A percentile compares a stretch with the other conserved stretches of the same genome.
phyloP scores from a whole-genome alignment of 1,140 invertebrate species.

The Drosophila kanapiae region DNA sequence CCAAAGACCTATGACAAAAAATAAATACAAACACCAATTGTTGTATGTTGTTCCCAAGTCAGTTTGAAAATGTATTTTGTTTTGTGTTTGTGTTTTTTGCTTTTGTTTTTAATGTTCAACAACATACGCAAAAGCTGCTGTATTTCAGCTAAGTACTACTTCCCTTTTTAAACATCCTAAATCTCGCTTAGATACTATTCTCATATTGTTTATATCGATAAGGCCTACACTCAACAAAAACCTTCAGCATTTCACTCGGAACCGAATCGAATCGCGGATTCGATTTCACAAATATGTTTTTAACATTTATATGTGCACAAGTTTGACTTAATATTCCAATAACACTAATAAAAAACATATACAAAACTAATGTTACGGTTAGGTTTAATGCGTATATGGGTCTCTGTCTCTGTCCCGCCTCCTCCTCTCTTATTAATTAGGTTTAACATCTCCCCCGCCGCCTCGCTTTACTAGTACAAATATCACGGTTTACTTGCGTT shows the following conservation, averaged over 20 bases:
- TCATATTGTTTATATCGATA: constrained; percentile 33
- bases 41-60: constrained; percentile 77
- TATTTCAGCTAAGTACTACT: constrained; percentile 28
- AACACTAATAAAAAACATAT: constrained; percentile 80
- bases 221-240: constrained; percentile 64
- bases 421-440: constrained; percentile 30
- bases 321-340: constrained; percentile 79
- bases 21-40: constrained; percentile 67
- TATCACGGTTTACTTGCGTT: constrained; percentile 77
- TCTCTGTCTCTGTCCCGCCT: constrained; percentile 15
- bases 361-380: constrained; percentile 78
- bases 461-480: constrained; percentile 80
- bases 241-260: constrained; percentile 40
- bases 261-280: constrained; percentile 15
- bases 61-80: constrained; percentile 34
- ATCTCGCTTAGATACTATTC: constrained; percentile 21
- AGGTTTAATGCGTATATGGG: constrained; percentile 43
- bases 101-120: constrained; percentile 30
- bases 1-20: constrained; percentile 36
- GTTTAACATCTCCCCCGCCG: constrained; percentile 40
- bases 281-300: constrained; percentile 64
- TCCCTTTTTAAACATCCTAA: constrained; percentile 21
- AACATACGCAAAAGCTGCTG: constrained; percentile 41
- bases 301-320: constrained; percentile 82
- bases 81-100: not conserved